Evolutionary conservation across 2,888 invertebrate species (phyloP).

Genomic region (Drosophila melanosoma): DNA sequence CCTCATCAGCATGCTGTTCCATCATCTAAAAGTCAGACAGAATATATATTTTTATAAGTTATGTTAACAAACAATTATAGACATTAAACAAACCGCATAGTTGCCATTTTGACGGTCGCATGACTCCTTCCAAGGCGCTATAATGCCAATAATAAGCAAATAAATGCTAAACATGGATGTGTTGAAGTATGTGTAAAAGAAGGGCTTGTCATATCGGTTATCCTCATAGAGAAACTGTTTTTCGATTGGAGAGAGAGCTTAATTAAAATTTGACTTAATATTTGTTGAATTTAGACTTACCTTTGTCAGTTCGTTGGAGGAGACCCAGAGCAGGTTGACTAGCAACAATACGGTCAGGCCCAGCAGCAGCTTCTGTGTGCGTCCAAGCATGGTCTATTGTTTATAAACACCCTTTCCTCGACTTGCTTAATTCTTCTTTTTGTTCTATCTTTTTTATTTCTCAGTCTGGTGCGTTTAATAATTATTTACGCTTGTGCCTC

Average conservation of each 20-base stretch:
- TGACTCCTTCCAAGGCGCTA: conserved; percentile 95
- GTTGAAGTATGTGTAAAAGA: conserved; percentile 97
- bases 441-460: conserved; percentile 5
- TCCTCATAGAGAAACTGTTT: conserved; percentile 93
- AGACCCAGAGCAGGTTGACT: conserved; percentile 98
- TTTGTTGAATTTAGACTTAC: conserved; percentile 86
- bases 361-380: conserved; percentile 90
- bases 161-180: conserved; percentile 97
- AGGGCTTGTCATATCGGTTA: conserved; percentile 95
- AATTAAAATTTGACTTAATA: not conserved
- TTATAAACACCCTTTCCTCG: conserved; percentile 12
- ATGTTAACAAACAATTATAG: not conserved
- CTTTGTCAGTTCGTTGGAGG: conserved; percentile 97
- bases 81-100: conserved; percentile 88
- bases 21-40: conserved; percentile 86
- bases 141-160: conserved; percentile 94
- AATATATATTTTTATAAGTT: not conserved
- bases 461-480: conserved; percentile 15
- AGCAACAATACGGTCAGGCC: conserved; percentile 94
- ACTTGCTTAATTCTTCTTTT: not conserved
- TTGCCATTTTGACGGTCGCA: conserved; percentile 89
- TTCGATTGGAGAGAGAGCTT: not conserved
- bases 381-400: conserved; percentile 85
- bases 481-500: conserved; percentile 76
- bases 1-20: conserved; percentile 91